Conservation (phyloP, 2,113 vertebrate species). For the Barnardius zonarius region DNA sequence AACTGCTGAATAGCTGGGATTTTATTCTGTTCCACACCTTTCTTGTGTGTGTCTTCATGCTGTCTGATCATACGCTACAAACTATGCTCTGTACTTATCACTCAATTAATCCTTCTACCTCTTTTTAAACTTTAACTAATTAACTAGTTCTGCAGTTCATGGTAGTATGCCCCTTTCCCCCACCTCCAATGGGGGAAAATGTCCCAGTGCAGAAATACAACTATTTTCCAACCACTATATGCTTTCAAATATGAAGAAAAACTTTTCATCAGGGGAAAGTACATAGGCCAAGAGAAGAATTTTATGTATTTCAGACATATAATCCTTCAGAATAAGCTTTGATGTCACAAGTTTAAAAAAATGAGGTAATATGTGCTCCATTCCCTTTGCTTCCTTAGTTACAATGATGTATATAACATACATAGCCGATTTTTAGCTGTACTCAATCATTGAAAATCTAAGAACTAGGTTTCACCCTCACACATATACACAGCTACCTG, state of each 20-base stretch:
- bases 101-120: not conserved
- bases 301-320: not conserved
- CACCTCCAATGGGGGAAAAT: not conserved
- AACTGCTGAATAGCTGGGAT: not conserved
- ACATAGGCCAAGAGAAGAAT: not conserved
- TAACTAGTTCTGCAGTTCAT: not conserved
- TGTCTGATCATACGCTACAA: not conserved
- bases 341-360: not conserved
- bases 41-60: fast-evolving
- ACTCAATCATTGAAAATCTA: not conserved
- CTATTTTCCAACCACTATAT: not conserved
- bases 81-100: not conserved
- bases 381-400: not conserved
- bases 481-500: not conserved
- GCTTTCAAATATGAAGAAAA: not conserved
- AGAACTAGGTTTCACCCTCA: not conserved
- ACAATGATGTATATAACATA: not conserved
- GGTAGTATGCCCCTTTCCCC: not conserved
- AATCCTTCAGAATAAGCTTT: not conserved
- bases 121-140: not conserved
- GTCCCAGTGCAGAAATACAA: not conserved
- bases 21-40: not conserved
- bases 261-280: not conserved
- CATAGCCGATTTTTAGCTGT: not conserved
- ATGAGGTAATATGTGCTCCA: not conserved